These are phyloP conservation scores for Achatina immaculata DNA, from an alignment of 1,140 invertebrate genomes.

Conservation along the genomic window DNA sequence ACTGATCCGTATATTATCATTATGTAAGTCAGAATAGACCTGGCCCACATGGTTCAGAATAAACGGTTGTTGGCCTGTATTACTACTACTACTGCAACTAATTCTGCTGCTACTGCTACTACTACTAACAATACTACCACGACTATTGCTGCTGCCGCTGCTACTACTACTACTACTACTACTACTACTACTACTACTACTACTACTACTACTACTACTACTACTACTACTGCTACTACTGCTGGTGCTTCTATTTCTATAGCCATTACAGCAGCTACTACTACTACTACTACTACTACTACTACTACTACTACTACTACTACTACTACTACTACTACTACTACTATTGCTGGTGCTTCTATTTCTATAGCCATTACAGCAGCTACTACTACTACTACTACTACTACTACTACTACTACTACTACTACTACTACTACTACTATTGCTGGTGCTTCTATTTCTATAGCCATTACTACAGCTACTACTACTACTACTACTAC, in stretches of 20 bases:
- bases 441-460: not conserved
- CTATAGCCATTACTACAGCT: not conserved
- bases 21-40: too few species aligned
- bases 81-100: not conserved
- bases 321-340: not conserved
- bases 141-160: not conserved
- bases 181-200: conserved; percentile 6
- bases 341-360: not conserved
- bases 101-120: too few species aligned
- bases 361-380: not conserved
- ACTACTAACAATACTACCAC: too few species aligned
- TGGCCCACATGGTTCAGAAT: too few species aligned
- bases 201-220: not conserved
- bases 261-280: too few species aligned
- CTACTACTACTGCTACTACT: not conserved
- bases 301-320: not conserved
- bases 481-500: not conserved
- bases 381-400: conserved; percentile 20
- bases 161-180: conserved; percentile 8
- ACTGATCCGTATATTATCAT: not conserved
- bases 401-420: conserved; percentile 1
- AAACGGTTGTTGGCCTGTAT: too few species aligned
- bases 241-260: not conserved
- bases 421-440: not conserved
- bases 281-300: too few species aligned